phyloP scores from a whole-genome alignment of 2,888 invertebrate species.

The Silvanus unidentatus region DNA sequence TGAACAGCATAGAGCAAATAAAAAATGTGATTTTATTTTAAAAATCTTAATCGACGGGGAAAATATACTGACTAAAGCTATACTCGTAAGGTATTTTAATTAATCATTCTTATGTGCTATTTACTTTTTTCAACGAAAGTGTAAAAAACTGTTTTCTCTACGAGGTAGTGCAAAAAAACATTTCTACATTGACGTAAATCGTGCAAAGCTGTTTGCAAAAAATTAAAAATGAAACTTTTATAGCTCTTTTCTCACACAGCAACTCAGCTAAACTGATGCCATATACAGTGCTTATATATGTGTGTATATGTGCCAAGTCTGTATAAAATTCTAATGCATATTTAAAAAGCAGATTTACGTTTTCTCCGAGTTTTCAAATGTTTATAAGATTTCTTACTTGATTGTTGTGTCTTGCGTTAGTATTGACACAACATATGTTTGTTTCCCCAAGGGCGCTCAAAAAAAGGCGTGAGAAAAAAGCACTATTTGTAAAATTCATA shows the following conservation, averaged over 20 bases:
- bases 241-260: background rate
- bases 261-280: background rate
- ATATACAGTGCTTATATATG: background rate
- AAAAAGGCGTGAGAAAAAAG: conserved; percentile 8
- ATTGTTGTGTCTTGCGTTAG: conserved; percentile 24
- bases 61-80: background rate
- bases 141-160: too few relatives aligned
- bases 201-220: background rate
- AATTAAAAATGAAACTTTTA: conserved; percentile 2
- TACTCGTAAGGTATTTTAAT: background rate
- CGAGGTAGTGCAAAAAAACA: too few relatives aligned
- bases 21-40: background rate
- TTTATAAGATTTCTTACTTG: conserved; percentile 26
- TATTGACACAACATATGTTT: conserved; percentile 26
- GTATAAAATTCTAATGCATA: conserved; percentile 15
- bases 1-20: background rate
- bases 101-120: too few relatives aligned
- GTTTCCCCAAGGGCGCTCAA: conserved; percentile 4
- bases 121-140: too few relatives aligned
- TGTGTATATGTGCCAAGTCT: too few relatives aligned
- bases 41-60: background rate
- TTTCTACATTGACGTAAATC: too few relatives aligned
- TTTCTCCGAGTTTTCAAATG: conserved; percentile 12
- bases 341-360: conserved; percentile 21
- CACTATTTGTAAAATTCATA: conserved; percentile 9